Conservation (phyloP, 2,888 invertebrate genomes). For the Caenorhabditis doughertyi region DNA sequence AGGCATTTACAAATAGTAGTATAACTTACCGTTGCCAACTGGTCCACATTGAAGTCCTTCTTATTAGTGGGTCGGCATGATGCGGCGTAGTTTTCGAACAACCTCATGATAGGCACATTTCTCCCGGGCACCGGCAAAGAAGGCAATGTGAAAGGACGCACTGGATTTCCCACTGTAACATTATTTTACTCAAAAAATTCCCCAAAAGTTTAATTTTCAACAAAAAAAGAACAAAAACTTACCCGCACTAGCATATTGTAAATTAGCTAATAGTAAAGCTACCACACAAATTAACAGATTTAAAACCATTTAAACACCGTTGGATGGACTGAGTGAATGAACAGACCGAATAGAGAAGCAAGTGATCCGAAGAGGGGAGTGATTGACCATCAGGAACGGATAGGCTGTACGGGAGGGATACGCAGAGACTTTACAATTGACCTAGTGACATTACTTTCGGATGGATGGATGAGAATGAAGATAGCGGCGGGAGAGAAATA, state of each 20-base stretch:
- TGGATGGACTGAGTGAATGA: background rate
- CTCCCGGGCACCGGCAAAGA: constrained; percentile 78
- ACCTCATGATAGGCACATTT: constrained; percentile 76
- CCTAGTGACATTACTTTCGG: constrained; percentile 45
- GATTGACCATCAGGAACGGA: background rate
- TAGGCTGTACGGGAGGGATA: background rate
- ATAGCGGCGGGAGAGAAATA: background rate
- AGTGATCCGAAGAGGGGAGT: background rate
- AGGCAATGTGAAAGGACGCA: constrained; percentile 54
- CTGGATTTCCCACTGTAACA: constrained; percentile 18
- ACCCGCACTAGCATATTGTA: background rate
- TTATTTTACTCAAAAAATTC: background rate
- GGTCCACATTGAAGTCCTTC: constrained; percentile 72
- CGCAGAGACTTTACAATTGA: constrained; percentile 24
- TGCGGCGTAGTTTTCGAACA: constrained; percentile 78
- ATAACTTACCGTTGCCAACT: constrained; percentile 72
- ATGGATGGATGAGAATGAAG: background rate
- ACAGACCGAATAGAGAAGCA: background rate
- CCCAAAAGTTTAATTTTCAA: background rate
- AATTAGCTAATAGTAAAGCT: background rate
- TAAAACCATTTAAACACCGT: background rate
- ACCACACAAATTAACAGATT: no score
- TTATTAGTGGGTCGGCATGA: constrained; percentile 72
- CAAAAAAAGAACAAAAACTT: no score
- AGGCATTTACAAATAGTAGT: no score